These are phyloP conservation scores for Sebastes cheni DNA, from an alignment of 2,797 vertebrate species.

Conservation along the genomic window DNA sequence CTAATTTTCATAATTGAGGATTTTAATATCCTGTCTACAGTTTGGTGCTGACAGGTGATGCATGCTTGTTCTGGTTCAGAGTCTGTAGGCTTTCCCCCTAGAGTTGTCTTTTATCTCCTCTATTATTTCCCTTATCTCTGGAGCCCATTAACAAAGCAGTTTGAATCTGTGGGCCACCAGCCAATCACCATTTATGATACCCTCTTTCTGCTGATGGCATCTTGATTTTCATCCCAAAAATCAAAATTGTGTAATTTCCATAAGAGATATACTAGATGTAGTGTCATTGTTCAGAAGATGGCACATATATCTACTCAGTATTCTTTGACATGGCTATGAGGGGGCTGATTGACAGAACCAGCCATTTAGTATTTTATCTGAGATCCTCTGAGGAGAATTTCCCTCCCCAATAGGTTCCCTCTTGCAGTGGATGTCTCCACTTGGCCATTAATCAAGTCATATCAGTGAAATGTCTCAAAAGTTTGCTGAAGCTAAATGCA, in stretches of 20 bases:
- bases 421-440: conserved; percentile 60
- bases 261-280: background rate
- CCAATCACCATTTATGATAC: conserved; percentile 31
- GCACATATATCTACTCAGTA: conserved; percentile 21
- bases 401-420: conserved; percentile 49
- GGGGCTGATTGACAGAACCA: conserved; percentile 55
- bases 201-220: conserved; percentile 10
- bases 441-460: conserved; percentile 82
- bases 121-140: conserved; percentile 38
- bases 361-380: conserved; percentile 59
- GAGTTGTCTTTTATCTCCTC: conserved; percentile 38
- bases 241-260: conserved; percentile 5
- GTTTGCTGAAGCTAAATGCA: conserved; percentile 83
- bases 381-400: conserved; percentile 59
- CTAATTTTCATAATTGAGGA: conserved; percentile 66
- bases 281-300: conserved; percentile 5
- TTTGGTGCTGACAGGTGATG: conserved; percentile 56
- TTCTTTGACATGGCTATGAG: conserved; percentile 7
- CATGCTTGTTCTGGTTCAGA: conserved; percentile 16
- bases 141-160: conserved; percentile 26
- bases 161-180: conserved; percentile 17
- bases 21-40: conserved; percentile 62
- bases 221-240: conserved; percentile 16
- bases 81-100: conserved; percentile 18
- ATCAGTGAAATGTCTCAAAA: conserved; percentile 79